Conservation (phyloP, 2,888 invertebrate genomes). For the Campoplex capitator region DNA sequence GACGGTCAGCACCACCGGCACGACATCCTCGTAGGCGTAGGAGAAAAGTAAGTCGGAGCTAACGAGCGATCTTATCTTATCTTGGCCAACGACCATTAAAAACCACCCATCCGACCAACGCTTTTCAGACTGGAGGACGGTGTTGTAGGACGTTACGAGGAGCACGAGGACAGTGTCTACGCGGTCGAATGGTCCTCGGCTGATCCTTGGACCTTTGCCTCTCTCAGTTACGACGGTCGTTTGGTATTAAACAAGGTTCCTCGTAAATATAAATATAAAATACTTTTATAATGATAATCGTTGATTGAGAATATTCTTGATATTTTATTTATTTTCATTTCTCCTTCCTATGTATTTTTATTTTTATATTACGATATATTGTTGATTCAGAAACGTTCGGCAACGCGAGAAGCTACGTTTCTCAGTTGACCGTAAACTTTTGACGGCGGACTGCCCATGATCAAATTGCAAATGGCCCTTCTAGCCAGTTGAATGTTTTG, state of each 20-base stretch:
- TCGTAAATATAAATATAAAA: slow-evolving; percentile 97
- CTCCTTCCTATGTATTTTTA: too few species aligned
- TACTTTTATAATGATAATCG: slow-evolving; percentile 90
- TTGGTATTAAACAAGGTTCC: slow-evolving; percentile 97
- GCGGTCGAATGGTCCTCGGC: slow-evolving; percentile 98
- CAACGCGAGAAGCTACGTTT: slow-evolving; percentile 92
- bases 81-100: too few species aligned
- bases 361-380: too few species aligned
- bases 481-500: slow-evolving; percentile 98
- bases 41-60: slow-evolving; percentile 84
- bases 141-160: slow-evolving; percentile 95
- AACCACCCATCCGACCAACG: too few species aligned
- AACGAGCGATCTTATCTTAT: too few species aligned
- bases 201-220: slow-evolving; percentile 99
- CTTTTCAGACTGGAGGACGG: slow-evolving; percentile 91
- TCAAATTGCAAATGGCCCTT: slow-evolving; percentile 97
- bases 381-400: slow-evolving; percentile 90
- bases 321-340: too few species aligned
- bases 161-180: slow-evolving; percentile 99
- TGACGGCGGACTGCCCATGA: slow-evolving; percentile 98
- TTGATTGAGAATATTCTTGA: too few species aligned
- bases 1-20: neutral
- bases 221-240: slow-evolving; percentile 98
- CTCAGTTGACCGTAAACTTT: slow-evolving; percentile 98
- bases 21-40: slow-evolving; percentile 69